A percentile compares a stretch with the other conserved stretches of the same genome.
Evolutionary conservation across 2,113 vertebrate species (phyloP).

Genomic region (Nannobrachium achirus): DNA sequence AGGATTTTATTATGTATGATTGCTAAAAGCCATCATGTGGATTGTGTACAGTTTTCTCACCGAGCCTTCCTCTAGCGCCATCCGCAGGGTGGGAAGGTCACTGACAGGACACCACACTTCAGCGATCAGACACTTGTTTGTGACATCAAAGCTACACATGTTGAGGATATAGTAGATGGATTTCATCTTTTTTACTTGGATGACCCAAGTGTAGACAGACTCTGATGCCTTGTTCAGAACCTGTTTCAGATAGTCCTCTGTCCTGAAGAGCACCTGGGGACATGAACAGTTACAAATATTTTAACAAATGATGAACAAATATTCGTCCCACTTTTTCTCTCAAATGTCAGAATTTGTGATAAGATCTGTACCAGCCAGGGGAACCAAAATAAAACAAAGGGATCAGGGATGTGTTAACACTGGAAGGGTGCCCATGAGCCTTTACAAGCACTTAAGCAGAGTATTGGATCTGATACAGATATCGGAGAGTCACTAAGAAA

Average conservation of each 20-base stretch:
- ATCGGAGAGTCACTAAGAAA: too few relatives aligned
- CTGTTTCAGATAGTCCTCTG: conserved; percentile 93
- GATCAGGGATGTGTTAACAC: too few relatives aligned
- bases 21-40: too few relatives aligned
- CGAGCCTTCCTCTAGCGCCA: conserved; percentile 90
- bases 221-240: conserved; percentile 93
- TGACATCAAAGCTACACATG: conserved; percentile 96
- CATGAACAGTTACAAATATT: background rate
- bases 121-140: conserved; percentile 96
- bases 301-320: background rate
- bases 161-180: conserved; percentile 97
- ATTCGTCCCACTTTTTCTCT: background rate
- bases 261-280: conserved; percentile 90
- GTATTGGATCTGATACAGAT: too few relatives aligned
- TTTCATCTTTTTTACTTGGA: conserved; percentile 98
- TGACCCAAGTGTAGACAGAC: conserved; percentile 87
- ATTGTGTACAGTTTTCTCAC: conserved; percentile 76
- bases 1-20: too few relatives aligned
- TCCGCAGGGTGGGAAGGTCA: conserved; percentile 84
- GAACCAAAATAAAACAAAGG: background rate
- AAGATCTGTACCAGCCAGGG: background rate
- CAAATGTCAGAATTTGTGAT: background rate
- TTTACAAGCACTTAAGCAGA: too few relatives aligned
- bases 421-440: too few relatives aligned
- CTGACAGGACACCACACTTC: conserved; percentile 95